Evolutionary conservation across 2,888 invertebrate species (phyloP), one percentile per base, ranked within the genome.

Genomic region (Glomeris marginata): DNA sequence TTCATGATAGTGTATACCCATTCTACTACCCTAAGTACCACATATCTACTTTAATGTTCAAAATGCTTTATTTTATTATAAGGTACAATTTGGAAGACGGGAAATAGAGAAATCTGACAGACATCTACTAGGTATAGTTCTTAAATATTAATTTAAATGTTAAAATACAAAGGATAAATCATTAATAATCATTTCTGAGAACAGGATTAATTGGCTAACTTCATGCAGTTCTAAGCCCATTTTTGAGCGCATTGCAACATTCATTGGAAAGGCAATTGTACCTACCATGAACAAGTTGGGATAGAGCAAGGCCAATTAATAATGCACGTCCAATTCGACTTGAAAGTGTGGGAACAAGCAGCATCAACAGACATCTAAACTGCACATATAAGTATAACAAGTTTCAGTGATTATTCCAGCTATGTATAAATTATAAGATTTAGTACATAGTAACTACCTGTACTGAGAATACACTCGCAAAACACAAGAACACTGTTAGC

Each of bases 321-420:
- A 49, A 20, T 5, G 36, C 15, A n/a, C 49, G 43, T 10, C 49
- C 44, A 33, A 38, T 20, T 34, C 36, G 20, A 1, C 49, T 44
- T 10, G 45, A 45, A 21, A 49, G 45, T 11, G 41, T 37, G 1
- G 49, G 49, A 34, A 49, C 6, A 1, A 49, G 13, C 44, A 49
- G 37, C 6, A 49, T 13, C 35, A 49, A 36, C 3, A 49, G 20
- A 16, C 49, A 49, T 4, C 49, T 35, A 48, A 48, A 10, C 48
- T 48, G 34, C 18, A 15, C 15, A 21, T 33, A 42, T 16, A 47
- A 22, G n/a, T 10, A 6, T 20, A 15, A 38, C 22, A 22, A 44
- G 13, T 18, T 44, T 21, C 5, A 16, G 15, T 38, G 38, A 47
- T n/a, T n/a, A n/a, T n/a, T n/a, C n/a, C n/a, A n/a, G n/a, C n/a